Base-by-base conservation (phyloP, 1,140 invertebrate genomes). In the Mesaphorura yosii region DNA sequence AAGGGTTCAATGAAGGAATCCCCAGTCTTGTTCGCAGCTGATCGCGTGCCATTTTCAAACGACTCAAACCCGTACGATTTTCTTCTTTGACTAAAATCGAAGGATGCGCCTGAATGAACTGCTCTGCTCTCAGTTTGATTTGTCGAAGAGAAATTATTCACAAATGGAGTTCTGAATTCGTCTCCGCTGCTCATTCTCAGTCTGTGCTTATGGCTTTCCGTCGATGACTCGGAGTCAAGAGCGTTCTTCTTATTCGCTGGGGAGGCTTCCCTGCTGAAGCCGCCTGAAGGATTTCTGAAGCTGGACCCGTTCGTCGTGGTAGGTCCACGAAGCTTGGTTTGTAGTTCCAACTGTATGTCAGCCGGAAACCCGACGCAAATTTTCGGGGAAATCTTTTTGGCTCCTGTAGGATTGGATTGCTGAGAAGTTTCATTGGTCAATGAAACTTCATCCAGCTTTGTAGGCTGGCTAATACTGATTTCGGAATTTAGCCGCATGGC, bases 281-380 rank as follows among this genome's bases (percentile, higher is more conserved):
- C 19, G 31, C 42, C 26, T 7, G 10, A 17, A 39, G 19, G 25
- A 19, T 45, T 20, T 48, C 37, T 23, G 19, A 6, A 46, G 10
- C 26, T 12, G 29, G 26, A n/a, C n/a, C n/a, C n/a, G n/a, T n/a
- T n/a, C n/a, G 31, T n/a, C n/a, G 31, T 34, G 31, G 31, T 10
- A 10, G 31, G n/a, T 10, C 10, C 31, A 10, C 31, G 31, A 0
- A 63, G 40, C 28, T 58, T 59, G 3, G 57, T 57, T 23, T 59
- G 61, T 23, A 63, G 27, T 27, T 63, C 61, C 20, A 63, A 28
- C 27, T 63, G 61, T 20, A 63, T 59, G 27, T 63, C 61, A 10
- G 56, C 61, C 2, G 61, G 61, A 45, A 63, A 63, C 12, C 61
- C 61, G 37, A 63, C 61, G 27, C 56, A 48, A 31, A 63, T 59